These are phyloP conservation scores for Otocyon megalotis DNA, from an alignment of 2,113 vertebrate species.

Conservation along the genomic window DNA sequence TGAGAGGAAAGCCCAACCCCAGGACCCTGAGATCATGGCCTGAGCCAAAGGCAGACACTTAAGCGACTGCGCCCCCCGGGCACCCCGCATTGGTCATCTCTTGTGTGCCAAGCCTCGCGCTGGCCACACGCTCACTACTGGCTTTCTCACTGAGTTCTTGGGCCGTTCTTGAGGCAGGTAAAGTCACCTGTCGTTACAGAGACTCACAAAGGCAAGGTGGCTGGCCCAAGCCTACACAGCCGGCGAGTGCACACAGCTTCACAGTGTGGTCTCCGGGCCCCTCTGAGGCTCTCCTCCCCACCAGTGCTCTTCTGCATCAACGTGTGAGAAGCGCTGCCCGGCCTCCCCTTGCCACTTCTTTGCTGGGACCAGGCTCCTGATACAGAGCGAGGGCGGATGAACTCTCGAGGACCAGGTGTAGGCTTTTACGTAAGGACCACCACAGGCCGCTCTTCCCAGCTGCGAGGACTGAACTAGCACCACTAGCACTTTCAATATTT, in stretches of 20 bases:
- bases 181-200: background rate
- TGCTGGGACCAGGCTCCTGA: background rate
- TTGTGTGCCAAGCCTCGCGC: background rate
- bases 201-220: background rate
- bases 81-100: background rate
- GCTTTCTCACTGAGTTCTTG: background rate
- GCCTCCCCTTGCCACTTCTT: background rate
- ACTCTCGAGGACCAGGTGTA: background rate
- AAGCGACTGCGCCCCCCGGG: too few relatives aligned
- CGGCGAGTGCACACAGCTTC: too few relatives aligned
- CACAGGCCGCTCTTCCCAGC: background rate
- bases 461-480: background rate
- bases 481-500: background rate
- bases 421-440: background rate
- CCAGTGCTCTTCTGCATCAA: too few relatives aligned
- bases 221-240: background rate
- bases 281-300: background rate
- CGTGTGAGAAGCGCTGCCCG: background rate
- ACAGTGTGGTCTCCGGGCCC: too few relatives aligned
- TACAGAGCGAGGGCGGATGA: too few relatives aligned
- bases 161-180: background rate
- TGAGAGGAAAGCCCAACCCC: too few relatives aligned
- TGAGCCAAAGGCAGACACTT: too few relatives aligned
- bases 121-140: rapidly evolving
- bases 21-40: too few relatives aligned